These are phyloP conservation scores for Cancer borealis DNA, from an alignment of 2,888 invertebrate species.

Conservation along the genomic window DNA sequence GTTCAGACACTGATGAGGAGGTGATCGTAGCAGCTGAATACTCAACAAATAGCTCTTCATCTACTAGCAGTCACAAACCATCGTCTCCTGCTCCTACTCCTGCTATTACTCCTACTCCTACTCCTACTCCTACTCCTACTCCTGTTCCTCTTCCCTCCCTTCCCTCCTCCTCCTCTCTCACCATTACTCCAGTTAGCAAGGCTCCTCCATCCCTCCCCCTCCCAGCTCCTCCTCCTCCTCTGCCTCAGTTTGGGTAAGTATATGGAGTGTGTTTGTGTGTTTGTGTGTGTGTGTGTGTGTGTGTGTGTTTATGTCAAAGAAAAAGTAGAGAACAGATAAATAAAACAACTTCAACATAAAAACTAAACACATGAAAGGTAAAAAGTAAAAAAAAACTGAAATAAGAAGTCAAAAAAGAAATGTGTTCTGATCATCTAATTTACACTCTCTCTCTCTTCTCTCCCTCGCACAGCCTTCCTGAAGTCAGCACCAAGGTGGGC, in stretches of 20 bases:
- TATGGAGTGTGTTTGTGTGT: neutral
- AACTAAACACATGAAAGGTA: too few species aligned
- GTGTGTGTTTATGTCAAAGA: neutral
- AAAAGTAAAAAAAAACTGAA: too few species aligned
- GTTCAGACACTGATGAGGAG: constrained; percentile 61
- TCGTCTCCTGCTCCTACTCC: neutral
- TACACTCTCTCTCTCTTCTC: neutral
- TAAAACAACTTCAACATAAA: too few species aligned
- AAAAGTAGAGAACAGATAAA: too few species aligned
- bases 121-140: neutral
- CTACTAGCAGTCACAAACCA: neutral
- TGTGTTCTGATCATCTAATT: neutral
- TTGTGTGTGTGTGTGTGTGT: neutral
- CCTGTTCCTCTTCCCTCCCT: neutral
- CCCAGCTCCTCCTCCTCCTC: neutral
- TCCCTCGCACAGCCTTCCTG: neutral
- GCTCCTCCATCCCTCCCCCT: constrained; percentile 39
- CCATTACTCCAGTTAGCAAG: constrained; percentile 39
- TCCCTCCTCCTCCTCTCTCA: neutral
- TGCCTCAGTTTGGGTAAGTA: neutral
- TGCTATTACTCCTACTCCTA: neutral
- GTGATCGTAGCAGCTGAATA: constrained; percentile 53
- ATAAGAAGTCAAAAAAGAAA: too few species aligned
- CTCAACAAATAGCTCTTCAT: constrained; percentile 1
- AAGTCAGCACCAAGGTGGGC: neutral